These are phyloP conservation scores for Phenacoccus solenopsis DNA, from an alignment of 1,140 invertebrate species.

Conservation along the genomic window DNA sequence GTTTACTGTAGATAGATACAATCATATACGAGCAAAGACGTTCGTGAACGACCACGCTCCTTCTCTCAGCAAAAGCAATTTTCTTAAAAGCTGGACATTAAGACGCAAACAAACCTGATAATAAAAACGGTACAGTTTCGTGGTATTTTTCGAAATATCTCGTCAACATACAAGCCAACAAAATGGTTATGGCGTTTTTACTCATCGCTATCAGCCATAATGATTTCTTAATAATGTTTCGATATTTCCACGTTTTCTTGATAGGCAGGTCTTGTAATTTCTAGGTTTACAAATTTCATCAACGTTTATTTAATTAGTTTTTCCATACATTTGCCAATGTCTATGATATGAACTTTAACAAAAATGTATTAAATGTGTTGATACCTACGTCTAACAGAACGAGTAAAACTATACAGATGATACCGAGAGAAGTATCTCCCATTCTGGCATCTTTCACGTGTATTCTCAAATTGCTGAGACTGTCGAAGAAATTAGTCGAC, in stretches of 20 bases:
- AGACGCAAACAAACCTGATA: neutral
- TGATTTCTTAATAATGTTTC: neutral
- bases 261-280: neutral
- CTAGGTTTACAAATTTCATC: neutral
- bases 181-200: constrained; percentile 4
- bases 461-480: neutral
- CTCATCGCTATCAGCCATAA: neutral
- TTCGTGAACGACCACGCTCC: too few relatives aligned
- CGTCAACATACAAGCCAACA: neutral
- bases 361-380: neutral
- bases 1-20: too few relatives aligned
- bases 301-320: neutral
- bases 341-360: neutral
- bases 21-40: too few relatives aligned
- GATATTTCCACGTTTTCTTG: neutral
- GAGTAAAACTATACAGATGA: neutral
- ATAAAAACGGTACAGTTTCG: neutral
- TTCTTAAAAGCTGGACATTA: too few relatives aligned
- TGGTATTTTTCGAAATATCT: neutral
- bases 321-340: neutral
- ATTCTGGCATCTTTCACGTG: neutral
- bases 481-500: neutral
- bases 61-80: too few relatives aligned
- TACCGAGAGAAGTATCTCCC: neutral
- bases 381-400: neutral